Percentiles rank a stretch among this genome's conserved stretches.
Conservation (phyloP, 2,888 invertebrate genomes). For the Chrysopilus asiliformis region DNA sequence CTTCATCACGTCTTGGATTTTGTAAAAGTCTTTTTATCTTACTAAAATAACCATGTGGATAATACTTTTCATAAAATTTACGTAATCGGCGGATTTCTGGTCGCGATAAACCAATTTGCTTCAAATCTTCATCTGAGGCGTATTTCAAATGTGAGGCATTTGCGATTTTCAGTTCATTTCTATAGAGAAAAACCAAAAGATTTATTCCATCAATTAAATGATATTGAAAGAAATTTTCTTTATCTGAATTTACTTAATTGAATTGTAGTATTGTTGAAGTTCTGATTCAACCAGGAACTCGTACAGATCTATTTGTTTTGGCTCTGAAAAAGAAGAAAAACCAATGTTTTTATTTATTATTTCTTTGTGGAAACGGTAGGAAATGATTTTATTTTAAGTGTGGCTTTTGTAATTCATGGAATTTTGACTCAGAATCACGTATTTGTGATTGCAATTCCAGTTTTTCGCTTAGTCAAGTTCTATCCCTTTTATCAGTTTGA, state of each 20-base stretch:
- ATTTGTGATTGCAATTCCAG: no score
- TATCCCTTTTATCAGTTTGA: no score
- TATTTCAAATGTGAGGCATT: conserved; percentile 85
- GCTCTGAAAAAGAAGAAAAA: conserved; percentile 24
- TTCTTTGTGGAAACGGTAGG: no score
- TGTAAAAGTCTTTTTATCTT: conserved; percentile 77
- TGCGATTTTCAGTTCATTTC: conserved; percentile 77
- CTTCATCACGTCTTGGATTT: conserved; percentile 42
- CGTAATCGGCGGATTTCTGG: conserved; percentile 90
- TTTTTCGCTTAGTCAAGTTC: no score
- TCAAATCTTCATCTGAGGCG: conserved; percentile 84
- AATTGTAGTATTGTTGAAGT: conserved; percentile 79
- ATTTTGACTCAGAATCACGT: no score
- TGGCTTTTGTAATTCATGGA: no score
- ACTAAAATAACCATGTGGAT: conserved; percentile 82
- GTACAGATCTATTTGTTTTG: conserved; percentile 47
- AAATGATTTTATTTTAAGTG: no score
- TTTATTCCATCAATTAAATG: conserved; percentile 4
- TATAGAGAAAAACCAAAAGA: conserved; percentile 24
- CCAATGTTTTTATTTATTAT: no score
- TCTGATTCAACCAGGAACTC: conserved; percentile 92
- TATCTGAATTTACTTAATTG: conserved; percentile 46
- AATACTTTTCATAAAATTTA: conserved; percentile 87
- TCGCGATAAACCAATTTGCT: conserved; percentile 82
- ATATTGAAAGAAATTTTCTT: conserved; percentile 5